Evolutionary conservation across 2,113 vertebrate genomes (phyloP), one percentile per base, ranked within the genome.

Genomic region (Sorex araneus): DNA sequence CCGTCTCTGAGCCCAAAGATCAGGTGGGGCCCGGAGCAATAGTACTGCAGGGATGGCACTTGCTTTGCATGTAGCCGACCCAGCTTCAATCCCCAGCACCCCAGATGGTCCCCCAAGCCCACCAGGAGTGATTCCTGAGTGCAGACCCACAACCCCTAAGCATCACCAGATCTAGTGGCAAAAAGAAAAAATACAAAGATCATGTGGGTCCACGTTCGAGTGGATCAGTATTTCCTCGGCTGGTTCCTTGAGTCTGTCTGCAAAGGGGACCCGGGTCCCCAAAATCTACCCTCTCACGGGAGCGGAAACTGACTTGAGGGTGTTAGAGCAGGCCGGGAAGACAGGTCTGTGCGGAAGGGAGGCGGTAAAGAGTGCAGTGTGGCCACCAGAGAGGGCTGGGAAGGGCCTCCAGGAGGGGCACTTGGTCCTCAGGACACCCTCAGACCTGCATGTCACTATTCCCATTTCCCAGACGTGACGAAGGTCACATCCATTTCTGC

Each of bases 351-450:
- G 30, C 34, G 40, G 60, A 81, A 21, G 10, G 54, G 8, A 25
- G 67, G 70, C 16, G 15, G 4, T 23, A n/a, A 43, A 54, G 40
- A 11, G 74, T 23, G 47, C 50, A 30, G 50, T 28, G 11, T 67
- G 70, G 18, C 74, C 18, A 30, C 9, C 36, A 64, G 28, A 63
- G 16, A 45, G 60, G 47, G 66, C 15, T 85, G 8, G 64, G 23
- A 47, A 32, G 30, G 13, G 40, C 34, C 19, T 28, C 21, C 0
- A 1, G n/a, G 12, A 75, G 40, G 23, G 27, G 32, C 79, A 21
- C 76, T 82, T 19, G 15, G 64, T 83, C 83, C 36, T 77, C 77
- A 91, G 16, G 74, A 74, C 25, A 86, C 66, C 73, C 45, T 63
- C 0, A 34, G 70, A 66, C 25, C 21, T 47, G 12, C 40, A 43